Conservation (phyloP, 2,888 invertebrate genomes). For the Poecilus cupreus region DNA sequence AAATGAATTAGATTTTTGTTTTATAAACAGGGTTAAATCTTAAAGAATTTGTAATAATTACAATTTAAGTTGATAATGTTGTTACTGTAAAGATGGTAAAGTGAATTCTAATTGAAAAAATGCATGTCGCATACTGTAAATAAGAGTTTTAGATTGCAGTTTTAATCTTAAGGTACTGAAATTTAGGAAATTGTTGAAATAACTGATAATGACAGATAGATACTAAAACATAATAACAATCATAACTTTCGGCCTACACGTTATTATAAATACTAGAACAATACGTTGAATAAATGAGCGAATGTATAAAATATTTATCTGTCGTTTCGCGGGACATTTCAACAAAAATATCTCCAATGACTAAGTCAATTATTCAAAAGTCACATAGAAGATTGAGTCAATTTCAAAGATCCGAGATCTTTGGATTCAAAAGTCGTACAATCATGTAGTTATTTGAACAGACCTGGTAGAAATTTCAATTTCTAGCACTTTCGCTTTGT, state of each 20-base stretch:
- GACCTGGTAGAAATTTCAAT: conserved; percentile 37
- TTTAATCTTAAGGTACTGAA: conserved; percentile 54
- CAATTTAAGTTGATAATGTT: conserved; percentile 62
- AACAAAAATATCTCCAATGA: conserved; percentile 59
- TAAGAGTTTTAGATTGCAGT: conserved; percentile 62
- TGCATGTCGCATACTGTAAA: conserved; percentile 56
- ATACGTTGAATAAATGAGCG: conserved; percentile 9
- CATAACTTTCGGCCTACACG: conserved; percentile 39
- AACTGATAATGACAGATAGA: conserved; percentile 44
- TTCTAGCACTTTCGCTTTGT: conserved; percentile 54
- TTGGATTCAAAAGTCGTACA: conserved; percentile 58
- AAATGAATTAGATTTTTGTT: conserved; percentile 56
- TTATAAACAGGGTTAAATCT: conserved; percentile 59
- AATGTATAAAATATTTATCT: conserved; percentile 43
- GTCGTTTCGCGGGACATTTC: conserved; percentile 51
- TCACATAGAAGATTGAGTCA: conserved; percentile 59
- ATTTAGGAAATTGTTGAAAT: conserved; percentile 53
- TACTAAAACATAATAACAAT: not conserved
- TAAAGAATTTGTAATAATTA: conserved; percentile 41
- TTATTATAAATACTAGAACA: conserved; percentile 18
- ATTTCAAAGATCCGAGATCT: conserved; percentile 49
- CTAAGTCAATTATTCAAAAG: conserved; percentile 58
- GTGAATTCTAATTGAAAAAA: conserved; percentile 64
- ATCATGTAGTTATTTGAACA: conserved; percentile 56
- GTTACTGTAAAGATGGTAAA: conserved; percentile 64